Conservation (phyloP, 2,113 vertebrate species). For the Lathamus discolor region DNA sequence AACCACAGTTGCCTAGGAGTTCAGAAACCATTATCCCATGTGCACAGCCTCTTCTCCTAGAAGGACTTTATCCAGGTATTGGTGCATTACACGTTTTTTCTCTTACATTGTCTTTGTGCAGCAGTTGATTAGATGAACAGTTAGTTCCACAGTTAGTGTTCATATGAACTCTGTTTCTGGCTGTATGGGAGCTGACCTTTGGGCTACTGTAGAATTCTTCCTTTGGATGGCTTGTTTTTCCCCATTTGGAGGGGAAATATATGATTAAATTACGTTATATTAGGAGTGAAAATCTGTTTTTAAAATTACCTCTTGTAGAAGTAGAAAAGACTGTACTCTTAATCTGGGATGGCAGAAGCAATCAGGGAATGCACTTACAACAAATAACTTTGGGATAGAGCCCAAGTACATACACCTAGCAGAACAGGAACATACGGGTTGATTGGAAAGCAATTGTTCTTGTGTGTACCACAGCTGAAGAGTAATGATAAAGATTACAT, state of each 20-base stretch:
- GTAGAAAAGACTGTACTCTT: background rate
- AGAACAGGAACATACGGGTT: background rate
- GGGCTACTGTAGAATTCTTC: background rate
- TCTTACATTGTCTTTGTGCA: background rate
- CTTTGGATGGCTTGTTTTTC: background rate
- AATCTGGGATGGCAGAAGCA: background rate
- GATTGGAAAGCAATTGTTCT: background rate
- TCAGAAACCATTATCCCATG: background rate
- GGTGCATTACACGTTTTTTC: background rate
- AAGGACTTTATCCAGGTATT: background rate
- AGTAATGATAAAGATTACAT: background rate
- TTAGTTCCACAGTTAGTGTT: background rate
- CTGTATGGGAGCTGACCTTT: background rate
- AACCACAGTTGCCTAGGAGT: conserved; percentile 17
- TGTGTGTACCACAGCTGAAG: background rate
- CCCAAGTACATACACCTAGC: background rate
- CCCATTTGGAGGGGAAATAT: background rate
- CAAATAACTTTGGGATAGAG: background rate
- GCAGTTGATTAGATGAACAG: background rate
- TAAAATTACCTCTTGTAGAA: background rate
- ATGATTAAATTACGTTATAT: background rate
- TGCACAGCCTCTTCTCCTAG: background rate
- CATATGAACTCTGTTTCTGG: background rate
- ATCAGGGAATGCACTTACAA: background rate
- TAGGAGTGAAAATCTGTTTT: background rate